These are phyloP conservation scores for Micoletzkya japonica DNA, from an alignment of 2,888 invertebrate species.

Conservation along the genomic window DNA sequence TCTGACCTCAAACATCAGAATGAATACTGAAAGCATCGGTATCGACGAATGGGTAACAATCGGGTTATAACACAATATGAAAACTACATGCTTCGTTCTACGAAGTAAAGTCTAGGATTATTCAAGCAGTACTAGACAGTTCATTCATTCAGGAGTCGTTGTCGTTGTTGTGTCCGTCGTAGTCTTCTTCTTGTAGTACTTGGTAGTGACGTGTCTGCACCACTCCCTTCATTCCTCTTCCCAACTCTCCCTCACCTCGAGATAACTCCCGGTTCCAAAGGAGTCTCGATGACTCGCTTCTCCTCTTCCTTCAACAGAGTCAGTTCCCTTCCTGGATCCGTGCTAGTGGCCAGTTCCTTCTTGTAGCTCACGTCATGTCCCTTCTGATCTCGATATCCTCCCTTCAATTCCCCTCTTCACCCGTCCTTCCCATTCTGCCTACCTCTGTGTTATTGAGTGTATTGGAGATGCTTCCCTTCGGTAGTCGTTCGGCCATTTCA, in stretches of 20 bases:
- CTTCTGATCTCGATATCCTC: conserved; percentile 52
- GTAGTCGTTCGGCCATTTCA: conserved; percentile 51
- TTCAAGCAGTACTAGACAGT: neutral
- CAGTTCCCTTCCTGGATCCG: conserved; percentile 56
- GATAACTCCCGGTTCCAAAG: conserved; percentile 58
- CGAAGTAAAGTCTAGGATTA: neutral
- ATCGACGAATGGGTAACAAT: too few species aligned
- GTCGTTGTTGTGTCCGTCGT: conserved; percentile 57
- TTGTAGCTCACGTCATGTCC: conserved; percentile 59
- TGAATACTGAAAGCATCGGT: too few species aligned
- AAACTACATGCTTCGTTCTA: neutral
- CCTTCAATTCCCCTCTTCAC: conserved; percentile 32
- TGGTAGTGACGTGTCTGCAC: conserved; percentile 58
- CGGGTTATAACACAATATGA: too few species aligned
- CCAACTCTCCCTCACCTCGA: conserved; percentile 40
- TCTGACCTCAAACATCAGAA: too few species aligned
- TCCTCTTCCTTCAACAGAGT: conserved; percentile 57
- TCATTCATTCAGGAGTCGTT: conserved; percentile 32
- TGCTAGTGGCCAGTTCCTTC: conserved; percentile 54
- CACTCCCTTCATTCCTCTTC: neutral
- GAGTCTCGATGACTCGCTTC: conserved; percentile 55
- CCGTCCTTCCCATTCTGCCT: neutral
- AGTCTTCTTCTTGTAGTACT: conserved; percentile 63
- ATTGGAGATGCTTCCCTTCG: conserved; percentile 50
- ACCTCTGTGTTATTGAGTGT: conserved; percentile 53